phyloP scores from a whole-genome alignment of 23 tunicate species.

The Halocynthia roretzi region DNA sequence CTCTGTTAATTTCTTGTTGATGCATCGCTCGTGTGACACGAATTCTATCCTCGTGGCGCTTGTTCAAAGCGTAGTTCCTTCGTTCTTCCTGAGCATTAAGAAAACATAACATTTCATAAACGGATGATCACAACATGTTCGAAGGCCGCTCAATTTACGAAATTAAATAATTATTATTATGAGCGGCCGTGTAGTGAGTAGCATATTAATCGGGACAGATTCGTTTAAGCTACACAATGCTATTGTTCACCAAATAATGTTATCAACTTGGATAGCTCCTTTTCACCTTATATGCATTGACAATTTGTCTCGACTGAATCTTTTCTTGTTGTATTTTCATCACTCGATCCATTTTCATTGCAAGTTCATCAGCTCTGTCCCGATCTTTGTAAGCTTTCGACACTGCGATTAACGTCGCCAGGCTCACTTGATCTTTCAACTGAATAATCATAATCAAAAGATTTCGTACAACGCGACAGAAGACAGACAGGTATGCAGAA shows the following conservation, averaged over 20 bases:
- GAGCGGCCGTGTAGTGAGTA: background rate
- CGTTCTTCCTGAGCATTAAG: slow-evolving; percentile 49
- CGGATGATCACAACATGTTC: background rate
- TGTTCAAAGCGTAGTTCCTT: slow-evolving; percentile 51
- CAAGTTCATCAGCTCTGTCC: slow-evolving; percentile 49
- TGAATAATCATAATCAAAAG: no score
- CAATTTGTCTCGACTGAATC: slow-evolving; percentile 79
- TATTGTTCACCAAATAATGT: no score
- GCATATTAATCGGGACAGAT: no score
- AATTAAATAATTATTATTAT: no score
- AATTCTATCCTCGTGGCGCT: slow-evolving; percentile 68
- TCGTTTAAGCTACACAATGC: no score
- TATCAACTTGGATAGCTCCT: no score
- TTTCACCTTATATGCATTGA: slow-evolving; percentile 69
- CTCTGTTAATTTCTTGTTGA: slow-evolving; percentile 38
- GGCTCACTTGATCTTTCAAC: slow-evolving; percentile 72
- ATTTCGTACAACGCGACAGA: background rate
- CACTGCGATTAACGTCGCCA: slow-evolving; percentile 74
- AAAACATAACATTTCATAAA: background rate
- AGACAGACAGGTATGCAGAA: background rate
- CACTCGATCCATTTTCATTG: slow-evolving; percentile 67
- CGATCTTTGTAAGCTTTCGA: slow-evolving; percentile 83
- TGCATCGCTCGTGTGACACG: slow-evolving; percentile 59
- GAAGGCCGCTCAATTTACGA: no score
- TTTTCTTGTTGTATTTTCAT: slow-evolving; percentile 73